Percentiles rank a stretch among this genome's conserved stretches.
These are phyloP conservation scores for Masticophis lateralis DNA, from an alignment of 2,797 vertebrate species.

Conservation along the genomic window DNA sequence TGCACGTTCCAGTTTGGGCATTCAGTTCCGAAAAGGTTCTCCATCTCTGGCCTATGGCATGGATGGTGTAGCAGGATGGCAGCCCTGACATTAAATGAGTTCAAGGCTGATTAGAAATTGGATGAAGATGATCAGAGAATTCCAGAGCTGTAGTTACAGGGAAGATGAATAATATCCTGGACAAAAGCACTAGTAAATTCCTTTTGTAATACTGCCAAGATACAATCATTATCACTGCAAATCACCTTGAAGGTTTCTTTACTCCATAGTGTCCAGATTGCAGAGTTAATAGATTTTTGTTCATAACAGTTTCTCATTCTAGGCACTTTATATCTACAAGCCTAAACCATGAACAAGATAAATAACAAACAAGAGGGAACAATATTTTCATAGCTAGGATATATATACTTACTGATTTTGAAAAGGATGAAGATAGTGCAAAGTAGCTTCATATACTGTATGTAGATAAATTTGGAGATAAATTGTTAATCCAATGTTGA, in stretches of 20 bases:
- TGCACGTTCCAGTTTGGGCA: too few relatives aligned
- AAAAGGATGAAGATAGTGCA: not conserved
- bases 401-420: not conserved
- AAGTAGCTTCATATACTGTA: not conserved
- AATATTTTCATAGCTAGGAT: not conserved
- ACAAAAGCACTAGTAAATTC: not conserved
- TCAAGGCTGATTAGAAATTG: not conserved
- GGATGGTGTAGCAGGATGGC: not conserved
- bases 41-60: too few relatives aligned
- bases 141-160: not conserved
- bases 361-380: not conserved
- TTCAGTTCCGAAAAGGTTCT: too few relatives aligned
- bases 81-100: not conserved
- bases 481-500: not conserved
- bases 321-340: not conserved
- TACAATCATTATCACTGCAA: not conserved
- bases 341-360: not conserved
- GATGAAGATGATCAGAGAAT: not conserved
- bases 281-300: not conserved
- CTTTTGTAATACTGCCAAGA: not conserved
- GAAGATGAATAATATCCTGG: not conserved
- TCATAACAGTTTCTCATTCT: not conserved
- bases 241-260: not conserved
- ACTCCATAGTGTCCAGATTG: not conserved
- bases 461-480: not conserved